These are phyloP conservation scores for Neopelma chrysocephalum DNA, from an alignment of 2,797 vertebrate genomes.

Conservation along the genomic window DNA sequence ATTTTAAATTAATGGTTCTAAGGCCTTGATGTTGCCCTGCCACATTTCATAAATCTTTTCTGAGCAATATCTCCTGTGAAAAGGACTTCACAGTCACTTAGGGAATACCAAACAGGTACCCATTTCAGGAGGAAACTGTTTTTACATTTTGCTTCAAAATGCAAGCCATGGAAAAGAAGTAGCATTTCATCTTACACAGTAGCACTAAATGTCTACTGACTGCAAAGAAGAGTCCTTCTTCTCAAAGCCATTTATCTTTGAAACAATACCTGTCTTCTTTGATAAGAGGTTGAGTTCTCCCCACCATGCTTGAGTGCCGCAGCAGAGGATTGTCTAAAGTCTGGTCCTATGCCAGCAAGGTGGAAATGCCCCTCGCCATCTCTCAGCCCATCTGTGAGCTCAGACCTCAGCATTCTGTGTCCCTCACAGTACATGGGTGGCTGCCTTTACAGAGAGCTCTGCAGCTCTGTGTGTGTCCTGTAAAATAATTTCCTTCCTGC, in stretches of 20 bases:
- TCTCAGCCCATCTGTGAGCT: neutral
- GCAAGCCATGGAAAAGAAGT: neutral
- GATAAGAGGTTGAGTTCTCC: neutral
- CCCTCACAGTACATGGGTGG: neutral
- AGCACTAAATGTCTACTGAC: conserved; percentile 14
- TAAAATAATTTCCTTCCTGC: neutral
- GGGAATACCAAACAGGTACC: conserved; percentile 59
- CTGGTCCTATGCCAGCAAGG: neutral
- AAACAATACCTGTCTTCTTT: neutral
- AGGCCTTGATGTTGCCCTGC: conserved; percentile 67
- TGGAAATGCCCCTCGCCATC: neutral
- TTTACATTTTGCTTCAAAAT: conserved; percentile 55
- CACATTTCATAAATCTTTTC: conserved; percentile 73
- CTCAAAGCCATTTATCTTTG: neutral
- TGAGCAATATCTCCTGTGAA: conserved; percentile 54
- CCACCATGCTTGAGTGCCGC: accelerated
- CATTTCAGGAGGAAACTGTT: conserved; percentile 41
- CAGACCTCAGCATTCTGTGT: neutral
- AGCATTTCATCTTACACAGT: conserved; percentile 5
- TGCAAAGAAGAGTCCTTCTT: conserved; percentile 5
- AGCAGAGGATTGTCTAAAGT: neutral
- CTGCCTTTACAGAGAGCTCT: neutral
- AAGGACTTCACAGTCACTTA: conserved; percentile 21
- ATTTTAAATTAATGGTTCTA: conserved; percentile 74
- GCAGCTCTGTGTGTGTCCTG: neutral